Base-by-base conservation (phyloP, 37 sponge, comb jelly and placozoan species). In the Amphimedon queenslandica region DNA sequence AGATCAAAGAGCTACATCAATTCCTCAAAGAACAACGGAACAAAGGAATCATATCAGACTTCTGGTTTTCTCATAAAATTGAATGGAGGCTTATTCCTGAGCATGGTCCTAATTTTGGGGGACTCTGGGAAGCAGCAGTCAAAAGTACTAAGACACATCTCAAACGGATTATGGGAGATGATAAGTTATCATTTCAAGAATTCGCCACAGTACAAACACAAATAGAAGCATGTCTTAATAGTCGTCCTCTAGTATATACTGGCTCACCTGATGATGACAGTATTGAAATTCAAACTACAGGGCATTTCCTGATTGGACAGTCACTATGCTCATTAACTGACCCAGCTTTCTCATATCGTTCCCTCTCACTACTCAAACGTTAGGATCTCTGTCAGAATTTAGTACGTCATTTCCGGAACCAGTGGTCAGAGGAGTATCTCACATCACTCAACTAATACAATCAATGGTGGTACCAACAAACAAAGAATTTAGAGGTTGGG, bases 231-330 rank as follows among this genome's bases (percentile, higher is more conserved):
- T 73, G 71, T 61, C 42, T 79, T 42, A 79, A 79, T 57, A 71
- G 72, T 55, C 41, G 72, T 29, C 80, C 80, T 31, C 70, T 79
- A 31, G 56, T 43, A 6, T 51, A 71, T 23, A 35, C 56, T 34
- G 64, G 64, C 58, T 32, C 38, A 11, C 57, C 56, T 33, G 69
- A 67, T 37, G 69, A 77, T 66, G 78, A 77, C 35, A 58, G 78
- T 21, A 67, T 77, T 66, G 63, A 58, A 37, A 40, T 37, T 24
- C 64, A 70, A 21, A 79, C 64, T 23, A 71, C 63, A 21, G 72
- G 72, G n/a, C 80, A 79, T 42, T 79, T 79, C 64, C 61, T 79
- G 57, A 70, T 71, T 40, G 72, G 80, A 21, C 70, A 42, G 11
- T 37, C 80, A n/a, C 37, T 71, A 58, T 58, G 61, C 4, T 8